phyloP scores from a whole-genome alignment of 2,888 invertebrate genomes.

The Tipula helvola region DNA sequence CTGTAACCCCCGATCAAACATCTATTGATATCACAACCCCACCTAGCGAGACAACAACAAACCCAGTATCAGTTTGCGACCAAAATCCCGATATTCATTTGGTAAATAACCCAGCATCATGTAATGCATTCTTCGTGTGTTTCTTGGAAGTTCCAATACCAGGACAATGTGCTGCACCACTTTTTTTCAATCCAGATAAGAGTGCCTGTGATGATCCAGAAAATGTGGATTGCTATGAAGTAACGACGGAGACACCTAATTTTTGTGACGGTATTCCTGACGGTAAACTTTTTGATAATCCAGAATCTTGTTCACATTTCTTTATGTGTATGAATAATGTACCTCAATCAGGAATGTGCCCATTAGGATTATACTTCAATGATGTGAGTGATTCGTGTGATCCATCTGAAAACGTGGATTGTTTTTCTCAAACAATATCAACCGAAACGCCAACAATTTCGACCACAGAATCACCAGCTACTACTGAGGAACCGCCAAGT shows the following conservation, averaged over 20 bases:
- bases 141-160: not conserved
- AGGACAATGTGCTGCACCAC: slow-evolving; percentile 11
- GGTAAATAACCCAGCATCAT: not conserved
- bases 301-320: not conserved
- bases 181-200: slow-evolving; percentile 12
- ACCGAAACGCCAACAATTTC: not conserved
- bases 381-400: not conserved
- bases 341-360: not conserved
- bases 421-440: not conserved
- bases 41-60: not conserved
- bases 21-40: not conserved
- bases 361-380: not conserved
- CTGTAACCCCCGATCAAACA: not conserved
- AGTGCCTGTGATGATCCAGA: slow-evolving; percentile 12
- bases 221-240: not conserved
- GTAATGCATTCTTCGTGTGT: not conserved
- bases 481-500: not conserved
- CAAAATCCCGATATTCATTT: not conserved
- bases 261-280: not conserved
- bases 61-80: not conserved
- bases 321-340: not conserved
- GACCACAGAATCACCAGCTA: not conserved
- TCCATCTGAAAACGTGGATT: not conserved
- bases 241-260: not conserved
- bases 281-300: not conserved